Conservation (phyloP, 2,888 invertebrate genomes). For the Mongoloraphidia duomilia region DNA sequence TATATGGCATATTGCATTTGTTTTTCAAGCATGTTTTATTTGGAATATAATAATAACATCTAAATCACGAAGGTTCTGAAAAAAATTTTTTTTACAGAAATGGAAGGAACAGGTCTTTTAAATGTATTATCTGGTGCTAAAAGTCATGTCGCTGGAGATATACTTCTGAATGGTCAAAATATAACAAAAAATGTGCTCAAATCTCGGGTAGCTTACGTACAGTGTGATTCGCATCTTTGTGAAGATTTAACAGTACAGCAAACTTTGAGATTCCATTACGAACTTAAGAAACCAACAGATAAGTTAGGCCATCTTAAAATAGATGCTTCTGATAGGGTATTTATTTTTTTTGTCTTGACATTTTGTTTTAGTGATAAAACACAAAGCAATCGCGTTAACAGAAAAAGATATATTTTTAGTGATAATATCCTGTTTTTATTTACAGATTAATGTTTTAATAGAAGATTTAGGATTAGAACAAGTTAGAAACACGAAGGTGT, state of each 20-base stretch:
- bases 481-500: conserved; percentile 74
- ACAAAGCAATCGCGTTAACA: background rate
- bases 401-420: background rate
- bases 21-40: background rate
- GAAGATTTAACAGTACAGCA: conserved; percentile 83
- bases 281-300: conserved; percentile 48
- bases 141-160: conserved; percentile 49
- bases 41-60: conserved; percentile 1
- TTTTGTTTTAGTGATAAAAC: conserved; percentile 1
- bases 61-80: background rate
- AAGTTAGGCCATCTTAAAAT: conserved; percentile 49
- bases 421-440: conserved; percentile 13
- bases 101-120: conserved; percentile 73
- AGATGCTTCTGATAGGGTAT: conserved; percentile 59
- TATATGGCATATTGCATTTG: background rate
- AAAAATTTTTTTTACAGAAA: conserved; percentile 31
- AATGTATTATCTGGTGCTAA: conserved; percentile 69
- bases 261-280: conserved; percentile 70
- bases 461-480: conserved; percentile 85
- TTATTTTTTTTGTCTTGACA: conserved; percentile 14
- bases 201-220: conserved; percentile 60
- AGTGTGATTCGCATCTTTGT: conserved; percentile 61
- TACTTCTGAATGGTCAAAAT: conserved; percentile 75
- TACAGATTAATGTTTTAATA: conserved; percentile 71
- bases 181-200: conserved; percentile 56